phyloP scores from a whole-genome alignment of 1,140 invertebrate genomes.

The Psilanteris sp. region DNA sequence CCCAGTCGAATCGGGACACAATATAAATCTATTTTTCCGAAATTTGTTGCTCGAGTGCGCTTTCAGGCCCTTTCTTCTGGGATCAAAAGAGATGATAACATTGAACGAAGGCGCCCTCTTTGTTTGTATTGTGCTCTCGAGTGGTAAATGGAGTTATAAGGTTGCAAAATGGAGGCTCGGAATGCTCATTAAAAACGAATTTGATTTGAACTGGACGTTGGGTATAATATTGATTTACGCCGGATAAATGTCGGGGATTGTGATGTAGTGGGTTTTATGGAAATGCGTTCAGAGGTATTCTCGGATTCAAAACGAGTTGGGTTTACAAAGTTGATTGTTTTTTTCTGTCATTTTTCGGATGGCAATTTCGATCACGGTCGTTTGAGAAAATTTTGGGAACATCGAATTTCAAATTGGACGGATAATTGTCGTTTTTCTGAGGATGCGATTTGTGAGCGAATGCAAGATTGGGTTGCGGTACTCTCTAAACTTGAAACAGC shows the following conservation, averaged over 20 bases:
- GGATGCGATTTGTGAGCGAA: too few species aligned
- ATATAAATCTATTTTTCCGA: constrained; percentile 42
- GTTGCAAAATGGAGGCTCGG: constrained; percentile 29
- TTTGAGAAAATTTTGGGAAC: too few species aligned
- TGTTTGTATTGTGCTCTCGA: constrained; percentile 30
- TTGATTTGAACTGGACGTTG: constrained; percentile 28
- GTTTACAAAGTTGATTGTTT: constrained; percentile 3
- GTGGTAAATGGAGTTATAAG: constrained; percentile 46
- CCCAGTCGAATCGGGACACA: constrained; percentile 25
- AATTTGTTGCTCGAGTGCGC: constrained; percentile 10
- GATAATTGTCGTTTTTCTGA: too few species aligned
- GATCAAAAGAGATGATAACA: constrained; percentile 54
- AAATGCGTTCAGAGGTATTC: constrained; percentile 1
- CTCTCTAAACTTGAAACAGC: too few species aligned
- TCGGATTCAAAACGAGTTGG: constrained; percentile 25
- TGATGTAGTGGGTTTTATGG: constrained; percentile 30
- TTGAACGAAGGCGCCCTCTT: constrained; percentile 26
- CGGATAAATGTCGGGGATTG: constrained; percentile 27
- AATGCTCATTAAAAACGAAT: constrained; percentile 42
- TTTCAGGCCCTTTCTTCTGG: constrained; percentile 25
- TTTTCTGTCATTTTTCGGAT: too few species aligned
- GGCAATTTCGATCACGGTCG: too few species aligned
- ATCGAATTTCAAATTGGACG: too few species aligned
- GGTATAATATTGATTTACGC: constrained; percentile 37
- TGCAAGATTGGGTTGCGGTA: too few species aligned